Evolutionary conservation across 2,888 invertebrate genomes (phyloP).

Genomic region (Dione juno): DNA sequence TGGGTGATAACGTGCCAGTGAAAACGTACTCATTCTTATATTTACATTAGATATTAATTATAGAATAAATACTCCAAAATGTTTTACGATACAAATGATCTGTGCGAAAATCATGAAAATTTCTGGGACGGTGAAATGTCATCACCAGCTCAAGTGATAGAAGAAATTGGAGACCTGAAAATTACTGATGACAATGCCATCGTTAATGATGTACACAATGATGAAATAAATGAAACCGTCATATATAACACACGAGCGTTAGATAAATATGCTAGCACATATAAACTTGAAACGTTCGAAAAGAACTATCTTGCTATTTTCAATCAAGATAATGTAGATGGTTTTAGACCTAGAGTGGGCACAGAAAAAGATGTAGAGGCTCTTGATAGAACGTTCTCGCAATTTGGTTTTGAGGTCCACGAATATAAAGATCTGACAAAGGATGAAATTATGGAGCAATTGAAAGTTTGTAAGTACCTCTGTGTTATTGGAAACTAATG

Average conservation of each 20-base stretch:
- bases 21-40: neutral
- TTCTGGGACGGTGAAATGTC: conserved; percentile 3
- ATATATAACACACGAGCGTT: conserved; percentile 55
- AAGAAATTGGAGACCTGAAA: conserved; percentile 18
- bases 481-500: neutral
- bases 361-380: conserved; percentile 63
- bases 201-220: conserved; percentile 29
- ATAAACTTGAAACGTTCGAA: conserved; percentile 67
- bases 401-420: conserved; percentile 61
- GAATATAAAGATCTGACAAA: conserved; percentile 59
- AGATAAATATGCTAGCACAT: conserved; percentile 58
- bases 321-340: conserved; percentile 63
- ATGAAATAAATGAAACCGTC: conserved; percentile 11
- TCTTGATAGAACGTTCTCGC: conserved; percentile 59
- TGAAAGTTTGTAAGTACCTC: conserved; percentile 56
- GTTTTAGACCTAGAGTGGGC: conserved; percentile 59
- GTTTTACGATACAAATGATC: neutral
- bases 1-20: conserved; percentile 6
- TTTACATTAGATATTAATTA: neutral
- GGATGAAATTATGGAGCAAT: conserved; percentile 56
- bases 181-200: conserved; percentile 8
- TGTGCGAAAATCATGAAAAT: neutral
- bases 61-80: neutral
- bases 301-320: conserved; percentile 68
- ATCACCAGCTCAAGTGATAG: conserved; percentile 7